phyloP scores from a whole-genome alignment of 35 echinoderm and acorn worm species.

The Heliocidaris tuberculata region DNA sequence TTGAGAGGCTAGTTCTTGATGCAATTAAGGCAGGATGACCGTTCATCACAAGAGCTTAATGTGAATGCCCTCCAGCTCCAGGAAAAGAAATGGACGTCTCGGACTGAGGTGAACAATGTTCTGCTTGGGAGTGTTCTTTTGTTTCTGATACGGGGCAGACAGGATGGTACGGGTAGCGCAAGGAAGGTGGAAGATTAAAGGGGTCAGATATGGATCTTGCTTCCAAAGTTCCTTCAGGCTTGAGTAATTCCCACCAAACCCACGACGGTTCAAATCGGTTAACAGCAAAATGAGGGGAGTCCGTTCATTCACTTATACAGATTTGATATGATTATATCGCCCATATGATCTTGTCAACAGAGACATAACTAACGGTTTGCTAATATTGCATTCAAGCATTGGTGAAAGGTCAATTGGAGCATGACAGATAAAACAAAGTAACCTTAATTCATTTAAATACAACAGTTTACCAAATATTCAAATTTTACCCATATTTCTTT shows the following conservation, averaged over 20 bases:
- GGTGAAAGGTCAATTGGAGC: too few relatives aligned
- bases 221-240: background rate
- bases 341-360: background rate
- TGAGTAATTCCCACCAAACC: background rate
- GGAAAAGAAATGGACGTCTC: background rate
- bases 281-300: background rate
- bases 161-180: background rate
- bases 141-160: background rate
- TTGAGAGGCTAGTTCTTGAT: too few relatives aligned
- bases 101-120: background rate
- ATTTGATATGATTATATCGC: background rate
- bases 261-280: background rate
- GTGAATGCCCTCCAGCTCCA: background rate
- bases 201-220: background rate
- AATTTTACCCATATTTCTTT: too few relatives aligned
- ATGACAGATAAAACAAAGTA: too few relatives aligned
- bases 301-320: background rate
- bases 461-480: too few relatives aligned
- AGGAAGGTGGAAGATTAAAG: conserved; percentile 10
- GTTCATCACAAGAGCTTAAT: background rate
- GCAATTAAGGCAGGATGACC: too few relatives aligned
- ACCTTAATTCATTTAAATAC: too few relatives aligned
- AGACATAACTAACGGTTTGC: background rate
- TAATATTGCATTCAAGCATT: background rate
- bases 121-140: background rate